Evolutionary conservation across 2,113 vertebrate genomes (phyloP).

Genomic region (Xenus cinereus): DNA sequence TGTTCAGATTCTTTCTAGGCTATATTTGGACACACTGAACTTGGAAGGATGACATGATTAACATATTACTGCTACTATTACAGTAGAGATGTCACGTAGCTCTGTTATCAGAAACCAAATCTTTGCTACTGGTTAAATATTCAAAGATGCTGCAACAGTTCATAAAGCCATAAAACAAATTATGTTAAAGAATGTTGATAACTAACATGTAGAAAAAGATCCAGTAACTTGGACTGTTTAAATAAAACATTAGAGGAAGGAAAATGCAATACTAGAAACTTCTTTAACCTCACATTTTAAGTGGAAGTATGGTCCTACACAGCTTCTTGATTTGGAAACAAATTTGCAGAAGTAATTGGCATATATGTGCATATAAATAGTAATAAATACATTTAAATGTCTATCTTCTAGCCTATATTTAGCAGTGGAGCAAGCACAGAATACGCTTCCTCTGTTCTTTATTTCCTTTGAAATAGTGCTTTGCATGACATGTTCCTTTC

Average conservation of each 20-base stretch:
- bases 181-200: background rate
- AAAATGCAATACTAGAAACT: background rate
- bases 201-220: background rate
- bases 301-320: background rate
- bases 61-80: background rate
- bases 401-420: conserved; percentile 36
- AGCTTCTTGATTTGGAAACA: conserved; percentile 4
- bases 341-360: conserved; percentile 7
- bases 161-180: background rate
- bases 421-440: background rate
- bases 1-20: background rate
- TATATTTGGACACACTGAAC: background rate
- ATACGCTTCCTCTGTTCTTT: background rate
- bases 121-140: background rate
- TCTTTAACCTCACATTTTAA: background rate
- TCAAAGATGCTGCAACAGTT: background rate
- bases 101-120: background rate
- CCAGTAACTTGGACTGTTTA: background rate
- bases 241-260: background rate
- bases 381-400: conserved; percentile 14
- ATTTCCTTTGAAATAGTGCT: conserved; percentile 47
- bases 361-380: conserved; percentile 10
- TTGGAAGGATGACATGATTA: background rate
- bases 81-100: background rate
- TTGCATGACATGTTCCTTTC: conserved; percentile 22